phyloP scores from a whole-genome alignment of 2,113 vertebrate species.

The Oncorhynchus masou region DNA sequence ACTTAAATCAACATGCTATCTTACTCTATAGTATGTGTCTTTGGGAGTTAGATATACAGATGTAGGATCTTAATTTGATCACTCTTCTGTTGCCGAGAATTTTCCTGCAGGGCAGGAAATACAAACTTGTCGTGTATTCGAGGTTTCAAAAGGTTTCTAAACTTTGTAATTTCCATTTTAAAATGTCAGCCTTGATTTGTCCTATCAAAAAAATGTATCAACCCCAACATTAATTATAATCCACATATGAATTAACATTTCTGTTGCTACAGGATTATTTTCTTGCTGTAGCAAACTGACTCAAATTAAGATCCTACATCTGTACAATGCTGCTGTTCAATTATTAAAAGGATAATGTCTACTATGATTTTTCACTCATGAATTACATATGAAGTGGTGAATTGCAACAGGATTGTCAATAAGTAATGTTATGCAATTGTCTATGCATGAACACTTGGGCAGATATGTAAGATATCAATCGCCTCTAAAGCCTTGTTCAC shows the following conservation, averaged over 20 bases:
- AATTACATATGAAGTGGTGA: background rate
- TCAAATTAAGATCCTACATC: background rate
- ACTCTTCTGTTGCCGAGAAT: too few relatives aligned
- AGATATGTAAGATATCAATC: constrained; percentile 13
- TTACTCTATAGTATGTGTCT: background rate
- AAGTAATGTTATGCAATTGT: constrained; percentile 40
- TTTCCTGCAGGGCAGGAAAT: too few relatives aligned
- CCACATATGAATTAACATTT: too few relatives aligned
- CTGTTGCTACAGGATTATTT: too few relatives aligned
- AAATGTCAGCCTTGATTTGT: too few relatives aligned
- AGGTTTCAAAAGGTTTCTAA: too few relatives aligned
- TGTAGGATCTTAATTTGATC: too few relatives aligned
- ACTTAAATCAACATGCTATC: background rate
- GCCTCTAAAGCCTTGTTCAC: background rate
- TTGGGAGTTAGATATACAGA: background rate
- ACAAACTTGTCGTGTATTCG: too few relatives aligned
- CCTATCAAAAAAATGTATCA: too few relatives aligned
- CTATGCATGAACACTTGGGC: constrained; percentile 31
- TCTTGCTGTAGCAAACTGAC: background rate
- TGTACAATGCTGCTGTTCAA: background rate
- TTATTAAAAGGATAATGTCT: background rate
- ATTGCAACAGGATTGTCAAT: constrained; percentile 37
- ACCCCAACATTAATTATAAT: too few relatives aligned
- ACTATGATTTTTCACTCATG: background rate
- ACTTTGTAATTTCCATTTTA: too few relatives aligned